Evolutionary conservation across 2,888 invertebrate genomes (phyloP), one percentile per base, ranked within the genome.

Genomic region (Caradrina kadenii): DNA sequence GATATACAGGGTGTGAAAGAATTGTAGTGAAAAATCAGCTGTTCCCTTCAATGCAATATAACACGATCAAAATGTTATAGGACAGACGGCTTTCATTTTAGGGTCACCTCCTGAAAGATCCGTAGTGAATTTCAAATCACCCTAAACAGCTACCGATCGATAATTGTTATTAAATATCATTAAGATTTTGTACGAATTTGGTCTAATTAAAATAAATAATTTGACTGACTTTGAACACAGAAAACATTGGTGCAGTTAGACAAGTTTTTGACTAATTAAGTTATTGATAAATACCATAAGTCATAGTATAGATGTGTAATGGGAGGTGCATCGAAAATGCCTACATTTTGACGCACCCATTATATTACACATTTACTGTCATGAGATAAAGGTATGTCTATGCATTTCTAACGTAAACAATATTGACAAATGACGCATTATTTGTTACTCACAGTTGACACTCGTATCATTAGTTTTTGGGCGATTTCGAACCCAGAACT

Each of bases 391-490:
- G 19, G 3, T 21, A 35, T 56, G 52, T 56, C 50, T 52, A 64
- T 72, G 65, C 60, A 77, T 66, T 75, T 65, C 52, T 65, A 77
- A 39, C 31, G 50, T 52, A 56, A 73, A 76, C 22, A 73, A 10
- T n/a, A 63, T 63, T 63, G 35, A 21, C 17, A 26, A 21, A 63
- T 76, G 21, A 70, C 49, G n/a, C 53, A 45, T 49, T 61, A n/a
- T 21, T 45, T 63, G 22, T 69, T 67, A 64, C 35, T 64, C 73
- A 17, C 17, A 45, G 15, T 17, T 45, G 15, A 42, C 13, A 11
- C 2, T 17, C 6, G 5, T 5, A 17, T 45, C 45, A 45, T 17
- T 45, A 15, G 17, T 15, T 17, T 11, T 45, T 45, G 17, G 11
- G 5, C 2, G 17, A 17, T 45, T 45, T 13, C 11, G 39, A 39